Conservation (phyloP, 2,888 invertebrate species). For the Yponomeuta evonymella region DNA sequence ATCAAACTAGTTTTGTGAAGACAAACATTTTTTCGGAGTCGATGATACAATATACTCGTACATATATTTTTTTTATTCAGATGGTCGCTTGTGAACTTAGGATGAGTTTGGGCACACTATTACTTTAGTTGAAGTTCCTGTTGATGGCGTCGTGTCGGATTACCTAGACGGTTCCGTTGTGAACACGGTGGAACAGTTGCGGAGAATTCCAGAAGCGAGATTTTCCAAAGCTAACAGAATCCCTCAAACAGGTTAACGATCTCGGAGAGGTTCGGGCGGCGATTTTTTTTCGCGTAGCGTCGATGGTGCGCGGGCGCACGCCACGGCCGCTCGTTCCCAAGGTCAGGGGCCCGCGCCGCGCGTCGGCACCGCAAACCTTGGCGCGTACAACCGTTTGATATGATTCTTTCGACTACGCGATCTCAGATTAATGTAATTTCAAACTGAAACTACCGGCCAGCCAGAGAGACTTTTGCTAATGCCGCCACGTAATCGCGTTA, state of each 20-base stretch:
- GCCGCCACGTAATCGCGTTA: not conserved
- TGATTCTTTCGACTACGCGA: constrained; percentile 5
- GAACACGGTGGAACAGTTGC: not conserved
- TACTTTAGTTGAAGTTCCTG: not conserved
- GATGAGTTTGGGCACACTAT: not conserved
- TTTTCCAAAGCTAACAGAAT: not conserved
- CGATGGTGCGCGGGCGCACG: constrained; percentile 26
- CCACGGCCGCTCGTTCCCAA: constrained; percentile 38
- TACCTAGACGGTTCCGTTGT: not conserved
- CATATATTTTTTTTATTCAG: not conserved
- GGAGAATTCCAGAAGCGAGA: constrained; percentile 1
- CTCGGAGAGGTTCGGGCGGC: not conserved
- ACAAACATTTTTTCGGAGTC: not conserved
- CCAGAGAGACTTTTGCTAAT: not conserved
- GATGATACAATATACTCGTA: not conserved
- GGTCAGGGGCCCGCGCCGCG: constrained; percentile 62
- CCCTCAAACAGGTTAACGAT: constrained; percentile 13
- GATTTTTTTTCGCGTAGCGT: constrained; percentile 8
- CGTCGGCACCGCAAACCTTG: constrained; percentile 41
- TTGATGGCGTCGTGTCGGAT: not conserved
- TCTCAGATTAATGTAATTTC: constrained; percentile 5
- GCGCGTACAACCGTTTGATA: constrained; percentile 27
- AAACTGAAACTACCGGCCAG: not conserved
- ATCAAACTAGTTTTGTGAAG: not conserved
- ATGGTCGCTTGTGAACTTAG: not conserved